Conservation (phyloP, 2,113 vertebrate species). For the Gorilla gorilla region DNA sequence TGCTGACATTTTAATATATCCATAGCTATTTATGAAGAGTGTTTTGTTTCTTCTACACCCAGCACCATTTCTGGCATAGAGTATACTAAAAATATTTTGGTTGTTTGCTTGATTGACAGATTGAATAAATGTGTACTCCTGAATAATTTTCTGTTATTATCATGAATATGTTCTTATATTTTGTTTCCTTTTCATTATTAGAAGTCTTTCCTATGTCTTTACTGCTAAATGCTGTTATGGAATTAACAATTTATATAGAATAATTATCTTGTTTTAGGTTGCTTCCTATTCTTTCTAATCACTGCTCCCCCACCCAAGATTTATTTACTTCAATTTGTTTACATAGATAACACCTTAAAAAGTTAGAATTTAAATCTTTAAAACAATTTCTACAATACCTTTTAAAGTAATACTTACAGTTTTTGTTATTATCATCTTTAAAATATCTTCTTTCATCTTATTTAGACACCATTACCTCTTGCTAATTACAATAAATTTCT, state of each 20-base stretch:
- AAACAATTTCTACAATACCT: not conserved
- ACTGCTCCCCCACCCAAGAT: not conserved
- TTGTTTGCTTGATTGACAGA: not conserved
- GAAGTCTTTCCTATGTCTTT: not conserved
- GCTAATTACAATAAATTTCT: not conserved
- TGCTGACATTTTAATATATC: not conserved
- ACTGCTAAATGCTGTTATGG: not conserved
- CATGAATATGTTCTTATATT: not conserved
- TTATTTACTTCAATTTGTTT: constrained; percentile 20
- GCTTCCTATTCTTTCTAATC: not conserved
- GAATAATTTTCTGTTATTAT: not conserved
- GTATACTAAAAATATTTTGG: not conserved
- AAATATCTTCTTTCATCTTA: not conserved
- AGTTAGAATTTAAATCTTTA: not conserved
- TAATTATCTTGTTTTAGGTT: not conserved
- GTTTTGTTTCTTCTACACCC: not conserved
- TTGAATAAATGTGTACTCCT: not conserved
- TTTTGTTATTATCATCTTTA: not conserved
- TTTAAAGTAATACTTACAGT: not conserved
- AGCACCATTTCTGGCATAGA: not conserved
- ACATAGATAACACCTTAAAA: not conserved
- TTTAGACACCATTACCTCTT: not conserved
- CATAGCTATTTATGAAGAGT: not conserved
- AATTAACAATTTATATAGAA: not conserved
- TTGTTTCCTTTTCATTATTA: constrained; percentile 35